These are phyloP conservation scores for Myripristis murdjan DNA, from an alignment of 2,797 vertebrate species.

Conservation along the genomic window DNA sequence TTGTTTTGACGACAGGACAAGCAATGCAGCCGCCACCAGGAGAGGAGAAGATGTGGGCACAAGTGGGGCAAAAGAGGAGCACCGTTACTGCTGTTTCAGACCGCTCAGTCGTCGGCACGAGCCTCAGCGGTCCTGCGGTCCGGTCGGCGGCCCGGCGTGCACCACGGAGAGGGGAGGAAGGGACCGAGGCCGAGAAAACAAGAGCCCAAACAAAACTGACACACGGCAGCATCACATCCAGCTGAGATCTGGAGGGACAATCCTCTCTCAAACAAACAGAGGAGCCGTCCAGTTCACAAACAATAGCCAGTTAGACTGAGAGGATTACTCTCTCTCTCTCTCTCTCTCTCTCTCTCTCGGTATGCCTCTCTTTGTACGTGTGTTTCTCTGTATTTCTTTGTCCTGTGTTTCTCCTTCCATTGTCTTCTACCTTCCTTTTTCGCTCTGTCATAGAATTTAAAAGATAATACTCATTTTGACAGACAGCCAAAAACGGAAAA, in stretches of 20 bases:
- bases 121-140: constrained; percentile 40
- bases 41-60: constrained; percentile 33
- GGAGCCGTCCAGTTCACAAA: too few relatives aligned
- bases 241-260: too few relatives aligned
- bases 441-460: not conserved
- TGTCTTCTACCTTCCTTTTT: not conserved
- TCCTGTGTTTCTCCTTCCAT: constrained; percentile 7
- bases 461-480: constrained; percentile 11
- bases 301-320: too few relatives aligned
- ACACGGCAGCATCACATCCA: too few relatives aligned
- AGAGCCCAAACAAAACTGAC: too few relatives aligned
- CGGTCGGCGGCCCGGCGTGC: constrained; percentile 48
- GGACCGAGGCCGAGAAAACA: not conserved
- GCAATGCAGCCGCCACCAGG: constrained; percentile 37
- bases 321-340: not conserved
- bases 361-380: constrained; percentile 13
- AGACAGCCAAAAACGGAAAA: constrained; percentile 13
- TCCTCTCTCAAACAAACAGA: too few relatives aligned
- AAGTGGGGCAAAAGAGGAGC: constrained; percentile 23
- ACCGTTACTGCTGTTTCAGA: constrained; percentile 26
- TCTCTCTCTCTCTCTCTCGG: constrained; percentile 13
- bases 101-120: constrained; percentile 50
- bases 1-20: constrained; percentile 44
- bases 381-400: constrained; percentile 12
- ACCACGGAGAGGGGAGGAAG: constrained; percentile 5